Evolutionary conservation across 2,113 vertebrate genomes (phyloP), one percentile per base, ranked within the genome.

Genomic region (Origma solitaria): DNA sequence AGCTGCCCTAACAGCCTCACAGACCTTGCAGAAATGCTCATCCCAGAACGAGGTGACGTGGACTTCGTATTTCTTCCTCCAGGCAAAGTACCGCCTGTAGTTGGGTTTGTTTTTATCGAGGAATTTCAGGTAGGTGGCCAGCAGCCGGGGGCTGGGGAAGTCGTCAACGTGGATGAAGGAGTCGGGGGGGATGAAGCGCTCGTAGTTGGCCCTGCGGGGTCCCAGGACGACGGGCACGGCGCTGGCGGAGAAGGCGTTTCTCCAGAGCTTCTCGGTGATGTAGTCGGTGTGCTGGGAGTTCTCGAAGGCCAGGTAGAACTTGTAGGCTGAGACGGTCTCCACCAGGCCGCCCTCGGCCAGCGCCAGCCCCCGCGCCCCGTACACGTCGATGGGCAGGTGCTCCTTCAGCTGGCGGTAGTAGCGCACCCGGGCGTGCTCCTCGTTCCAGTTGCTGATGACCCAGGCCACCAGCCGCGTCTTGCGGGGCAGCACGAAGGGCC

Each of bases 221-320:
- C 99, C 99, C 35, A 99, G 96, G 14, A 99, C 99, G 19, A 99
- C 95, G 0, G 99, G 99, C 25, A 99, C 97, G 0, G 99, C 96
- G 4, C 98, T 98, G 9, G 98, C 98, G 17, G 93, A 69, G 7
- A 99, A 95, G 6, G 99, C 98, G 18, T 99, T 99, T 20, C 95
- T 97, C 99, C 99, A 99, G 66, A 99, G 96, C 82, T 99, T 99
- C 96, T 99, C 99, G 0, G 99, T 99, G 95, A 99, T 99, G 92
- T 99, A 99, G 95, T 99, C 99, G 1, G 97, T 97, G 94, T 99
- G 99, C 94, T 98, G 98, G 0, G 99, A 99, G 97, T 99, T 99
- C 95, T 99, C 99, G 15, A 99, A 99, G 25, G 99, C 98, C 84
- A 99, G 97, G 96, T 99, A 99, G 96, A 99, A 99, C 92, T 98